Conservation (phyloP, 2,113 vertebrate genomes). For the Micromys minutus region DNA sequence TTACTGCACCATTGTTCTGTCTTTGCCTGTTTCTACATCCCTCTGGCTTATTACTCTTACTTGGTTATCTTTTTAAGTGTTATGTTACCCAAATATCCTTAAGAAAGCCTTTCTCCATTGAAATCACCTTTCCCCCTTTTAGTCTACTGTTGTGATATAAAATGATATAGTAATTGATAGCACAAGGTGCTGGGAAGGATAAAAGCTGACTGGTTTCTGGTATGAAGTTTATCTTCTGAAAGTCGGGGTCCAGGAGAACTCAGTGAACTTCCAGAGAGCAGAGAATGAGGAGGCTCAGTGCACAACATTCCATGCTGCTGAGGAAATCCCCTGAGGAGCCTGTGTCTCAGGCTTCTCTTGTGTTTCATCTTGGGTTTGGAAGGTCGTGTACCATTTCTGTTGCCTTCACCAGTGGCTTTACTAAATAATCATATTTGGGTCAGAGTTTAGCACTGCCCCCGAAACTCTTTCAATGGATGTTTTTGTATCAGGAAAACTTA, state of each 20-base stretch:
- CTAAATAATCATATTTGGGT: neutral
- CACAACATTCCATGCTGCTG: neutral
- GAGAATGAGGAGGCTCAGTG: conserved; percentile 34
- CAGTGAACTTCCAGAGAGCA: neutral
- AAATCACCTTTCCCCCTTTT: neutral
- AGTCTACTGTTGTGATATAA: neutral
- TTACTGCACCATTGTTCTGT: neutral
- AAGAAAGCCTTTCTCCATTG: neutral
- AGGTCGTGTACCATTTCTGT: neutral
- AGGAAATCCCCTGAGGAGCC: neutral
- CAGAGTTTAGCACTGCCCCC: neutral
- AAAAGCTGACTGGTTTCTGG: neutral
- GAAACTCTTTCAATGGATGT: neutral
- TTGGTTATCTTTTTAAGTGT: neutral
- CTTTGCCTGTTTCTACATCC: neutral
- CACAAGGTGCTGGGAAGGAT: neutral
- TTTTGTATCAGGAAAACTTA: conserved; percentile 9
- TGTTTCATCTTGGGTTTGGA: neutral
- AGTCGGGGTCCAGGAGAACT: neutral
- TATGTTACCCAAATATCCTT: neutral
- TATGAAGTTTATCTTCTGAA: neutral
- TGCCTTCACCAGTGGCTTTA: neutral
- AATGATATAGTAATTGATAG: neutral
- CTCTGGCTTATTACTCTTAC: neutral
- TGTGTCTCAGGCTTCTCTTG: neutral